Conservation (phyloP, 2,797 vertebrate species). For the Sebastes goodei region DNA sequence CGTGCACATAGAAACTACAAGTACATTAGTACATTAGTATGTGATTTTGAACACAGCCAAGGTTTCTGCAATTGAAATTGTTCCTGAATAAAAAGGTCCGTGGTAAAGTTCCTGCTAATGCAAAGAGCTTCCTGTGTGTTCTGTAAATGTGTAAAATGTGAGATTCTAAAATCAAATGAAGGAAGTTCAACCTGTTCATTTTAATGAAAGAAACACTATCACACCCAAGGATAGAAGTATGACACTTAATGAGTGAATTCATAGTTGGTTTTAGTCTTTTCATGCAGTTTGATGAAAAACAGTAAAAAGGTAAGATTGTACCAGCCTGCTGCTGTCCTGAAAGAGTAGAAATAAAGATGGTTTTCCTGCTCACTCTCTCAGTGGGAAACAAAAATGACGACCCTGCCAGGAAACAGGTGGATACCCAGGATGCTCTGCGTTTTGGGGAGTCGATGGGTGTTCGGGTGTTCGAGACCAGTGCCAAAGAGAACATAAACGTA, state of each 20-base stretch:
- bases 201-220: not conserved
- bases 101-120: not conserved
- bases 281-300: not conserved
- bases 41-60: too few species aligned
- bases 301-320: not conserved
- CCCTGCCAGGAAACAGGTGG: conserved; percentile 82
- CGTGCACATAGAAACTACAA: too few species aligned
- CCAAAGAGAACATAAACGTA: conserved; percentile 89
- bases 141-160: not conserved
- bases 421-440: conserved; percentile 80
- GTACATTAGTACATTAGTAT: too few species aligned
- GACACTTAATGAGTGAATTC: not conserved
- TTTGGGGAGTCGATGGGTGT: conserved; percentile 87
- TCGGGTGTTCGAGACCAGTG: conserved; percentile 87
- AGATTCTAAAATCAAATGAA: not conserved
- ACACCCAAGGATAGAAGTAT: not conserved
- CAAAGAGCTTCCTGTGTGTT: not conserved
- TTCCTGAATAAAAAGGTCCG: not conserved
- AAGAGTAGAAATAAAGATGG: not conserved
- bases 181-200: not conserved
- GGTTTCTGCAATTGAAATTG: too few species aligned
- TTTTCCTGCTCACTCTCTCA: conserved; percentile 38
- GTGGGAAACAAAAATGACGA: conserved; percentile 90
- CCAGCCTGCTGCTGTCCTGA: too few species aligned
- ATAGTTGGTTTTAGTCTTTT: not conserved